A percentile compares a stretch with the other conserved stretches of the same genome.
phyloP scores from a whole-genome alignment of 2,888 invertebrate species.

The Galerucella calmariensis region DNA sequence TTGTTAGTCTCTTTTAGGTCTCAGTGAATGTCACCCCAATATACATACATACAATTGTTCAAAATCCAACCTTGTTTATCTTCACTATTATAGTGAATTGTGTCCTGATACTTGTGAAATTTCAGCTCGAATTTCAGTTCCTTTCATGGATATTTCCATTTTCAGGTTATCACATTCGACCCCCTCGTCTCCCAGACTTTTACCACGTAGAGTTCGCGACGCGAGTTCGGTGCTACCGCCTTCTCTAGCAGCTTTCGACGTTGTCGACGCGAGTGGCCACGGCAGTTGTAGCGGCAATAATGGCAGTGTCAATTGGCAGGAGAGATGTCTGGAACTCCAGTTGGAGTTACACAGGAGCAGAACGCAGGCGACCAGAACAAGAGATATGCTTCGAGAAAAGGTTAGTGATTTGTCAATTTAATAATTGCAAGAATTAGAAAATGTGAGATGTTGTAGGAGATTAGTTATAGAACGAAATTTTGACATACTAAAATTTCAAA shows the following conservation, averaged over 20 bases:
- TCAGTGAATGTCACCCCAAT: no score
- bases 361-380: conserved; percentile 86
- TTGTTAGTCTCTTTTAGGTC: no score
- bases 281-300: conserved; percentile 46
- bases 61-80: no score
- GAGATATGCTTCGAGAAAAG: conserved; percentile 91
- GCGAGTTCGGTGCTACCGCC: conserved; percentile 63
- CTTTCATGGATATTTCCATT: no score
- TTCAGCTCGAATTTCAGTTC: no score
- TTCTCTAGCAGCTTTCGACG: conserved; percentile 56
- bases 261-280: conserved; percentile 59
- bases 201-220: conserved; percentile 78
- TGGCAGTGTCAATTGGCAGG: conserved; percentile 82
- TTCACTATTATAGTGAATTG: no score
- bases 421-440: background rate
- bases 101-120: no score
- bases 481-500: no score
- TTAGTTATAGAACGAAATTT: no score
- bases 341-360: conserved; percentile 86
- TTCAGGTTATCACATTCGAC: conserved; percentile 68
- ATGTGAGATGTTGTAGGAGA: no score
- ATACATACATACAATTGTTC: no score
- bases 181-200: conserved; percentile 78
- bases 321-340: conserved; percentile 86
- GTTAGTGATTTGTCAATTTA: conserved; percentile 64